These are phyloP conservation scores for Gopherus evgoodei DNA, from an alignment of 2,113 vertebrate genomes.

Conservation along the genomic window DNA sequence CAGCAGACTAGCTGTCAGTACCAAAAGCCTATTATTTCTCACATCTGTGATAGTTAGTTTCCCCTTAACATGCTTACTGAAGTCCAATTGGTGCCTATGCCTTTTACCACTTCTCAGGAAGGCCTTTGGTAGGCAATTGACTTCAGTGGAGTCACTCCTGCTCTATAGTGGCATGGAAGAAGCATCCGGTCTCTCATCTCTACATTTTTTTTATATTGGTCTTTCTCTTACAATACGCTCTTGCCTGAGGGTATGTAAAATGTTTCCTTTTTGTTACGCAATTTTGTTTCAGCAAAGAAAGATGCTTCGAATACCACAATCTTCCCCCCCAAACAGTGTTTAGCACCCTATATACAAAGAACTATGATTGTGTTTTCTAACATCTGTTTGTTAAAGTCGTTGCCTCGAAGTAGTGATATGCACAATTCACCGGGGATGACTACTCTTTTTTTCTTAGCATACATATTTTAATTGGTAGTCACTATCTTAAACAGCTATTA, in stretches of 20 bases:
- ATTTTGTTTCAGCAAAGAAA: background rate
- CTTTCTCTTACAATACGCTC: background rate
- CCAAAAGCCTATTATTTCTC: background rate
- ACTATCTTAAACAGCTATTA: background rate
- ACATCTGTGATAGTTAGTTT: background rate
- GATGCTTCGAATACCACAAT: background rate
- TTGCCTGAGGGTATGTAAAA: background rate
- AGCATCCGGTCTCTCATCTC: background rate
- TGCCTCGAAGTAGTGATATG: background rate
- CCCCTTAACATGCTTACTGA: background rate
- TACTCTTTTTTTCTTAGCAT: background rate
- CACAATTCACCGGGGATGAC: fast-evolving
- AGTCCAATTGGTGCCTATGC: background rate
- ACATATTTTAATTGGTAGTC: background rate
- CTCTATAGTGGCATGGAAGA: background rate
- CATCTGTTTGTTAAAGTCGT: background rate
- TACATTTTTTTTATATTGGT: background rate
- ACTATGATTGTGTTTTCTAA: background rate
- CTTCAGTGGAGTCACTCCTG: background rate
- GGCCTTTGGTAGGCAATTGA: background rate
- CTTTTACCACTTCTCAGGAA: background rate
- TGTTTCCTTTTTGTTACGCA: constrained; percentile 21
- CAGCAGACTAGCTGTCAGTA: background rate
- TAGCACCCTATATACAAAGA: background rate
- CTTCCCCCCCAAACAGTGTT: background rate